phyloP scores from a whole-genome alignment of 2,888 invertebrate species.

The Petrophora chlorosata region DNA sequence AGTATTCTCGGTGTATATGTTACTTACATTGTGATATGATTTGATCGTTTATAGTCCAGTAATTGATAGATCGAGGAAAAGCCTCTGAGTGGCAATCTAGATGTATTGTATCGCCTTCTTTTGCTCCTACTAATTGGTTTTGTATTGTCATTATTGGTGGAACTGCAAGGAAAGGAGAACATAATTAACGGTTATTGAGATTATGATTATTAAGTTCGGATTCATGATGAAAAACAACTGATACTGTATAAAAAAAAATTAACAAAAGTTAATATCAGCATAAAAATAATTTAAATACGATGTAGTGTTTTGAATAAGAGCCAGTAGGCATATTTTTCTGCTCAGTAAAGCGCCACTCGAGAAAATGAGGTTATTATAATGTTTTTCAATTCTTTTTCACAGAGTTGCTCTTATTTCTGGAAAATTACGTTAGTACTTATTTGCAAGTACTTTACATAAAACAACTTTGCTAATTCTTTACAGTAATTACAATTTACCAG shows the following conservation, averaged over 20 bases:
- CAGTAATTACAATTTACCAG: conserved; percentile 10
- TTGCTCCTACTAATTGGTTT: conserved; percentile 89
- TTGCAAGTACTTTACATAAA: neutral
- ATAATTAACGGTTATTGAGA: too few species aligned
- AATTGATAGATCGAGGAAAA: conserved; percentile 90
- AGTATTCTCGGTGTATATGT: neutral
- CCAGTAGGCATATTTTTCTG: too few species aligned
- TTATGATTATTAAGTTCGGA: too few species aligned
- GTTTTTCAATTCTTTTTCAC: neutral
- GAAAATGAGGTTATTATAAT: too few species aligned
- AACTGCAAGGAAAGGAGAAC: conserved; percentile 80
- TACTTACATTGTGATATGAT: conserved; percentile 87
- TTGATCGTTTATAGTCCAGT: conserved; percentile 89
- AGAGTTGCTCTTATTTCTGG: neutral
- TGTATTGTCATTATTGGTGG: conserved; percentile 91
- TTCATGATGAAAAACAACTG: too few species aligned
- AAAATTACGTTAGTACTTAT: neutral
- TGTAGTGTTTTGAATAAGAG: too few species aligned
- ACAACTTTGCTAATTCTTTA: conserved; percentile 7
- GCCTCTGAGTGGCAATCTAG: conserved; percentile 91
- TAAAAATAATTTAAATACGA: too few species aligned
- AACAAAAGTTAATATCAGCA: too few species aligned
- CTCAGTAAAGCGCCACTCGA: too few species aligned
- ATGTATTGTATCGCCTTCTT: conserved; percentile 87
- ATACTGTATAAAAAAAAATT: too few species aligned